Evolutionary conservation across 2,113 vertebrate species (phyloP).

Genomic region (Hystrix brachyura): DNA sequence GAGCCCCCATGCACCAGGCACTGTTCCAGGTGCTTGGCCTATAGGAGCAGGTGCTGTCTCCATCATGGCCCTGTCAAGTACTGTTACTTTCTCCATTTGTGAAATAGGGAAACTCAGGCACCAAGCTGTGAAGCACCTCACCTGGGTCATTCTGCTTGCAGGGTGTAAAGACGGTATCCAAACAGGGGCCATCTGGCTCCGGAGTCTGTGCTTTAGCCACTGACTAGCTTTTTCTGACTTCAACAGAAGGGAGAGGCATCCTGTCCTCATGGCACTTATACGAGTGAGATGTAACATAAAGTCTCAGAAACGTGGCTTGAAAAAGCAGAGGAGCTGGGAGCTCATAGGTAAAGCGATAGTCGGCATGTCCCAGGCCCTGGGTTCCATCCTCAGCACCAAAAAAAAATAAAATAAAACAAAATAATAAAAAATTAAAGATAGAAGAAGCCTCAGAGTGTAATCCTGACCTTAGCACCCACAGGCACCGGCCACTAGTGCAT

Average conservation of each 20-base stretch:
- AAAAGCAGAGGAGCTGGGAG: background rate
- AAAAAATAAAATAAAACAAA: background rate
- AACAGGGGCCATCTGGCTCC: background rate
- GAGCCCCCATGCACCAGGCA: background rate
- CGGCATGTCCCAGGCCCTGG: background rate
- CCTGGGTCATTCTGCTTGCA: background rate
- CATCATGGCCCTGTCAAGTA: too few species aligned
- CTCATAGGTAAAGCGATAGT: background rate
- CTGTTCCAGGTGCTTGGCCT: background rate
- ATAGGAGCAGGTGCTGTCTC: rapidly evolving
- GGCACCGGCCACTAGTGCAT: rapidly evolving
- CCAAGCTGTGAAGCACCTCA: background rate
- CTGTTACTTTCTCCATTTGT: background rate
- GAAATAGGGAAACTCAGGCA: background rate
- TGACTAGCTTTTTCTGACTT: background rate
- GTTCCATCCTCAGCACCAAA: background rate
- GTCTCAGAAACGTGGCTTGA: rapidly evolving
- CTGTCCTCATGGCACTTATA: background rate
- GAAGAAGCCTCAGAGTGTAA: background rate
- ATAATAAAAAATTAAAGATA: rapidly evolving
- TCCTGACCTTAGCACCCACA: background rate
- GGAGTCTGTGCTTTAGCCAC: background rate
- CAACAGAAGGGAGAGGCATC: background rate
- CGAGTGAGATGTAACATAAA: background rate
- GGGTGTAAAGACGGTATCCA: background rate